Base-by-base conservation (phyloP, 2,797 vertebrate genomes). In the Bradypus variegatus region DNA sequence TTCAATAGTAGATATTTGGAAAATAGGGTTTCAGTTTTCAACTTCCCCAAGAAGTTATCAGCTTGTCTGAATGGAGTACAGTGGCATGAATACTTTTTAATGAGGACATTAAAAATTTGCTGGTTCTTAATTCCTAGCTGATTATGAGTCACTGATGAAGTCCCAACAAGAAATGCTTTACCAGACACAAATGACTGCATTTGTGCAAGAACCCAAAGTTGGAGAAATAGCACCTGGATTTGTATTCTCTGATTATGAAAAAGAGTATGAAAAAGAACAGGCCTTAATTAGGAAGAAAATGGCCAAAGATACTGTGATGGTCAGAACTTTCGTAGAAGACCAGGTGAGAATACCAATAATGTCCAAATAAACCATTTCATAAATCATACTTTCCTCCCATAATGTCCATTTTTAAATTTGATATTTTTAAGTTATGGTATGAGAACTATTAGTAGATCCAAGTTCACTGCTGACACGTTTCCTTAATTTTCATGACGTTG, bases 251-350 rank as follows among this genome's bases (percentile, higher is more conserved):
- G 98, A 99, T 76, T 99, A 98, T 93, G 98, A 99, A 96, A 97
- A 98, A 96, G 98, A 99, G 27, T 99, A 98, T 82, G 98, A 99
- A 96, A 97, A 97, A 96, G 98, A 99, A 62, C 98, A 99, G 96
- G 98, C 98, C 93, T 97, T 98, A 92, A 97, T 98, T 72, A 98
- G 97, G 55, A 98, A 98, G 96, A 98, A 98, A 96, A 98, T 98
- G 98, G 97, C 98, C 12, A 98, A 98, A 97, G 98, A 98, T 93
- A 97, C 98, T 88, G 97, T 98, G n/a, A 96, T 98, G 97, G 98
- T 98, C 95, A 98, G 97, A 96, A 97, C 98, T 96, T 98, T 98
- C 72, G 96, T 98, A 92, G 98, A 99, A 95, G 99, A 99, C 95
- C 98, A 98, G 97, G 99, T 99, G 97, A 95, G 95, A 94, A 70